Conservation (phyloP, 1,140 invertebrate species). For the Tetramorium simillimum region DNA sequence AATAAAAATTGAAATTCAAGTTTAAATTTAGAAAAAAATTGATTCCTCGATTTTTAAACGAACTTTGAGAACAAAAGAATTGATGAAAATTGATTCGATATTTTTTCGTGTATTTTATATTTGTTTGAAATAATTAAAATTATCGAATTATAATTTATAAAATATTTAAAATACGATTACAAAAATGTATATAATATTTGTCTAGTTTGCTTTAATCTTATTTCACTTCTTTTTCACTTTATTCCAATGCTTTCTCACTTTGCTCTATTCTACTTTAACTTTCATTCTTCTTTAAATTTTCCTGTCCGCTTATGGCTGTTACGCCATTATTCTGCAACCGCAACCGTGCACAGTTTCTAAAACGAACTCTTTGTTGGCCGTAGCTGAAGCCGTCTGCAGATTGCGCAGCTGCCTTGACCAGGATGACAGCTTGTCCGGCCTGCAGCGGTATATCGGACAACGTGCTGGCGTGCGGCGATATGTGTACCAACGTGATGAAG, state of each 20-base stretch:
- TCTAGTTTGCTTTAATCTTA: background rate
- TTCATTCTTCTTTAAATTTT: background rate
- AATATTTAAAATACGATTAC: background rate
- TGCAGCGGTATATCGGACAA: slow-evolving; percentile 90
- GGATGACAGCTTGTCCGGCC: slow-evolving; percentile 94
- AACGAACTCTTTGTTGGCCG: slow-evolving; percentile 60
- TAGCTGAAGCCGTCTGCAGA: slow-evolving; percentile 85
- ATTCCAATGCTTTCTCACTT: background rate
- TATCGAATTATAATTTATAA: slow-evolving; percentile 18
- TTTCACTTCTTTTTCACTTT: background rate
- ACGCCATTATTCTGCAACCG: background rate
- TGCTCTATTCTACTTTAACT: background rate
- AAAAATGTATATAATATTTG: background rate
- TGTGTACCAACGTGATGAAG: slow-evolving; percentile 96
- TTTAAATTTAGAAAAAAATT: background rate
- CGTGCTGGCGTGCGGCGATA: slow-evolving; percentile 93
- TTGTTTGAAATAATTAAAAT: background rate
- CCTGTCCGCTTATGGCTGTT: background rate
- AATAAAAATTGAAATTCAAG: background rate
- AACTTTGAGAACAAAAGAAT: background rate
- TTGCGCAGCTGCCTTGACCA: slow-evolving; percentile 92
- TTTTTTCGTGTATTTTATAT: slow-evolving; percentile 11
- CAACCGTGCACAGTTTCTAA: background rate
- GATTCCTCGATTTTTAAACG: background rate
- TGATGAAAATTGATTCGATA: background rate